These are phyloP conservation scores for Ammodytes marinus DNA, from an alignment of 2,113 vertebrate genomes.

Conservation along the genomic window DNA sequence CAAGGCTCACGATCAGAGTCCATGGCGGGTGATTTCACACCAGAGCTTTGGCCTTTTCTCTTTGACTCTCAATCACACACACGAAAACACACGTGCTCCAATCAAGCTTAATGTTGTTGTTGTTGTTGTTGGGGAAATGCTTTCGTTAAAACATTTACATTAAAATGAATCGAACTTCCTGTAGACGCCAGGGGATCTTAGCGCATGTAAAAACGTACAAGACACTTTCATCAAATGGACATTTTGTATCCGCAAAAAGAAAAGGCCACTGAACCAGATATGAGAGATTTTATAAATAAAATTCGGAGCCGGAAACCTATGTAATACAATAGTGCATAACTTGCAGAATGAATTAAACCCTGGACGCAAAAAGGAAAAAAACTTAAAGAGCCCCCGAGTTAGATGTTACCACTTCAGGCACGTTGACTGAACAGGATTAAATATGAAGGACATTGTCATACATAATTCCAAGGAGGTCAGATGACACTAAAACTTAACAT, in stretches of 20 bases:
- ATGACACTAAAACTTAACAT: background rate
- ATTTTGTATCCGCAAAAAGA: background rate
- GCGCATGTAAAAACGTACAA: too few species aligned
- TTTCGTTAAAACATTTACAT: too few species aligned
- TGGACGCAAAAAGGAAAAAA: background rate
- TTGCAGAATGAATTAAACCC: background rate
- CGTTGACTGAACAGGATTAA: background rate
- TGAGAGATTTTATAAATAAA: too few species aligned
- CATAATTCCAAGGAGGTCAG: background rate
- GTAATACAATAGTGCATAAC: too few species aligned
- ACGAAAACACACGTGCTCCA: background rate
- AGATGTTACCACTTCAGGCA: background rate
- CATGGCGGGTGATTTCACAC: conserved; percentile 28
- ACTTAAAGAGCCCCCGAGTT: background rate
- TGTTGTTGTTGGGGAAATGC: background rate
- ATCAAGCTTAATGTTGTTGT: background rate
- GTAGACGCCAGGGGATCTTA: background rate
- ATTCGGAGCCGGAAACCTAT: background rate
- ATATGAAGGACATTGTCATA: background rate
- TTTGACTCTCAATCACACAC: background rate
- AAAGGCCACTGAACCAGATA: too few species aligned
- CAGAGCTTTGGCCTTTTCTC: background rate
- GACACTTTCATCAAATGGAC: background rate
- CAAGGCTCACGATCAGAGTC: conserved; percentile 32
- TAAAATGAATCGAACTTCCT: background rate